Evolutionary conservation across 2,797 vertebrate genomes (phyloP).

Genomic region (Pampus argenteus): DNA sequence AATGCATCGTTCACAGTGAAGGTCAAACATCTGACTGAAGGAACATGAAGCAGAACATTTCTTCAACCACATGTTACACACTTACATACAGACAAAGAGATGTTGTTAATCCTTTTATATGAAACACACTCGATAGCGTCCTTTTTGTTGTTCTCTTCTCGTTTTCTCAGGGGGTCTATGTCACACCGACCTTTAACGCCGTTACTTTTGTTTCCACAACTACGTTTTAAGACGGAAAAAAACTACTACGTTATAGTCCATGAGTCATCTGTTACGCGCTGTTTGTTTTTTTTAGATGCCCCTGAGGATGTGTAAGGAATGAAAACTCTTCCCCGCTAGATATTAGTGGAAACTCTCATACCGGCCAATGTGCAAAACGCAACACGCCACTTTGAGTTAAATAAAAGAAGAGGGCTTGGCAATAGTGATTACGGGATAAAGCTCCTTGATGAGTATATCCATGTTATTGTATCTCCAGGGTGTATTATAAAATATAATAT

Average conservation of each 20-base stretch:
- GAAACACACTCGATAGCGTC: slow-evolving; percentile 10
- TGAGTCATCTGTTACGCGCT: slow-evolving; percentile 68
- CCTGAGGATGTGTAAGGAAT: slow-evolving; percentile 65
- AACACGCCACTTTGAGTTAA: slow-evolving; percentile 22
- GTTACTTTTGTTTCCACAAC: slow-evolving; percentile 46
- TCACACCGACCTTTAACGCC: background rate
- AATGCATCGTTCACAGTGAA: no score
- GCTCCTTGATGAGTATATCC: slow-evolving; percentile 19
- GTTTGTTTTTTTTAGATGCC: slow-evolving; percentile 55
- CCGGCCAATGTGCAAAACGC: slow-evolving; percentile 39
- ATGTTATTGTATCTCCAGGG: slow-evolving; percentile 37
- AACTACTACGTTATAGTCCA: slow-evolving; percentile 11
- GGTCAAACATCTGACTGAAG: no score
- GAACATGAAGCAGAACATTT: no score
- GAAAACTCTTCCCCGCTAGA: slow-evolving; percentile 37
- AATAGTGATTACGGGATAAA: background rate
- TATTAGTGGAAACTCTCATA: slow-evolving; percentile 53
- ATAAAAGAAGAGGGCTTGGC: slow-evolving; percentile 33
- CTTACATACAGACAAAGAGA: background rate
- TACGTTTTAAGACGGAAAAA: slow-evolving; percentile 39
- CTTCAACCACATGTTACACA: no score
- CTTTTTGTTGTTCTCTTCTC: slow-evolving; percentile 21
- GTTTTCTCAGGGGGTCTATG: slow-evolving; percentile 18
- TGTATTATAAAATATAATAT: slow-evolving; percentile 29
- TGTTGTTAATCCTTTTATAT: slow-evolving; percentile 10